A percentile compares a stretch with the other conserved stretches of the same genome.
Evolutionary conservation across 2,888 invertebrate genomes (phyloP).

Genomic region (Acanthosepion esculentum): DNA sequence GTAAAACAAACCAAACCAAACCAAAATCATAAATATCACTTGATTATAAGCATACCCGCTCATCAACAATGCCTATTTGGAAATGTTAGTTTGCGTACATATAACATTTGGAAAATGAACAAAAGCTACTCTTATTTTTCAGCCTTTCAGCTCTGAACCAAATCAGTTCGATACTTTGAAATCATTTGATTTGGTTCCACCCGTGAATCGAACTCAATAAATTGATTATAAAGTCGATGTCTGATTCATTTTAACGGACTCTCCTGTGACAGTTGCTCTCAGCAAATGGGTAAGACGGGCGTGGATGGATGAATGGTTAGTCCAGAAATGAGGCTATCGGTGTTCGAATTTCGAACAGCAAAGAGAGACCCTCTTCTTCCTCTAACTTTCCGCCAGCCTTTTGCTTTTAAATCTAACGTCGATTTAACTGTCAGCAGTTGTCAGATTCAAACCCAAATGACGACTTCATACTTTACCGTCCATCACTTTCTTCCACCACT

Average conservation of each 20-base stretch:
- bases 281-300: background rate
- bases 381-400: background rate
- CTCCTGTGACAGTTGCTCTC: background rate
- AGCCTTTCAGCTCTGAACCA: no score
- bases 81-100: no score
- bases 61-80: no score
- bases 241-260: background rate
- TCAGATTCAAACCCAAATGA: background rate
- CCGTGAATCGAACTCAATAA: background rate
- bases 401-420: background rate
- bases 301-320: background rate
- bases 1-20: no score
- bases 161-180: background rate
- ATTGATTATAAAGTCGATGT: background rate
- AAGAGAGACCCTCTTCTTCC: background rate
- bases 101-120: no score
- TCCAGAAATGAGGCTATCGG: background rate
- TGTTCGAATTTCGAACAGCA: background rate
- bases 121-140: no score
- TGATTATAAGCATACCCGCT: no score
- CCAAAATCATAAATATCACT: no score
- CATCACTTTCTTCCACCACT: background rate
- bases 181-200: background rate
- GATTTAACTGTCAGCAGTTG: slow-evolving; percentile 3
- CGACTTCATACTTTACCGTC: background rate